Conservation (phyloP, 2,113 vertebrate genomes). For the Tricholaema leucomelas region DNA sequence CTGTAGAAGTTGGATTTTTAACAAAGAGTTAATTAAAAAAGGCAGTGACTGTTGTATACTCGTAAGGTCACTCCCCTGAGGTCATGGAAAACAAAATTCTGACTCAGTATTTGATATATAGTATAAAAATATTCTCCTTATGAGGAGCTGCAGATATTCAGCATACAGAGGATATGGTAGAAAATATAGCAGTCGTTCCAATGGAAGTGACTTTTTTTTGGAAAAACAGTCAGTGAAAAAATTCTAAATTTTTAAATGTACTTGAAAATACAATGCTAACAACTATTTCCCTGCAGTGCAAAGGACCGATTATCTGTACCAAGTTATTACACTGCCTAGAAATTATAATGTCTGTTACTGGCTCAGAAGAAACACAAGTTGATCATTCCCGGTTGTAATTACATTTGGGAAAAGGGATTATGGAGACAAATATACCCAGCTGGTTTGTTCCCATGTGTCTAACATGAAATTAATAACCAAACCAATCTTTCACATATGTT, state of each 20-base stretch:
- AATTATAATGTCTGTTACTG: constrained; percentile 55
- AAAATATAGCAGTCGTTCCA: background rate
- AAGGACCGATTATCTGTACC: constrained; percentile 39
- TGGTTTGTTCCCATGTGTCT: constrained; percentile 62
- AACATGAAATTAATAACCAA: constrained; percentile 74
- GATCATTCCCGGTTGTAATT: constrained; percentile 78
- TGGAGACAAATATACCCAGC: constrained; percentile 72
- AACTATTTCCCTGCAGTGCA: constrained; percentile 2
- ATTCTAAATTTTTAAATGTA: background rate
- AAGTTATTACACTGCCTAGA: constrained; percentile 58
- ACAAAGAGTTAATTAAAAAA: background rate
- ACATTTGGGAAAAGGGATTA: constrained; percentile 78
- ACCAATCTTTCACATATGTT: constrained; percentile 45
- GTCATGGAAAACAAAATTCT: background rate
- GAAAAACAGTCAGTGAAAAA: background rate
- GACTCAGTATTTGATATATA: background rate
- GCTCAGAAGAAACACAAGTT: constrained; percentile 66
- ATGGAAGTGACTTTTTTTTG: background rate
- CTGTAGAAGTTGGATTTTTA: background rate
- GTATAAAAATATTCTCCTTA: background rate
- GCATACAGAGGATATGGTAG: background rate
- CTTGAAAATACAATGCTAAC: constrained; percentile 38
- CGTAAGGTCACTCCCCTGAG: background rate
- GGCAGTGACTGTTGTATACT: background rate
- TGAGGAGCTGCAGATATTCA: background rate